Conservation (phyloP, 2,797 vertebrate genomes). For the Momotus momota region DNA sequence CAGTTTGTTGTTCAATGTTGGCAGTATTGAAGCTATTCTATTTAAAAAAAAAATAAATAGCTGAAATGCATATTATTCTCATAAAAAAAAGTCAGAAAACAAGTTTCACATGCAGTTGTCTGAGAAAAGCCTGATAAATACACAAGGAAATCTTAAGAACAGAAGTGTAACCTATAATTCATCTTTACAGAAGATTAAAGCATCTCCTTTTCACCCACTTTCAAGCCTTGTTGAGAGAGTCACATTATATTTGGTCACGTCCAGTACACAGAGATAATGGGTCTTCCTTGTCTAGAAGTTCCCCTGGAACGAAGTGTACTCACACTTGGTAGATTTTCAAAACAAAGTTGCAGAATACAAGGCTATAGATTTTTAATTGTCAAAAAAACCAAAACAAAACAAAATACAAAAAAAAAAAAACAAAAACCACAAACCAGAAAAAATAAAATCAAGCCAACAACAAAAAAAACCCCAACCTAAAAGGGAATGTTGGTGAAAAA, state of each 20-base stretch:
- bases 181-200: not conserved
- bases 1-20: not conserved
- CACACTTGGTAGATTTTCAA: not conserved
- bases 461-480: too few relatives aligned
- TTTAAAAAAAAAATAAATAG: not conserved
- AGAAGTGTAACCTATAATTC: not conserved
- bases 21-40: not conserved
- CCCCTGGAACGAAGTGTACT: not conserved
- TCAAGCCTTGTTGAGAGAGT: not conserved
- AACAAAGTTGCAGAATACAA: not conserved
- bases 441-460: too few relatives aligned
- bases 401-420: too few relatives aligned
- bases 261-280: not conserved
- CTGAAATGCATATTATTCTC: not conserved
- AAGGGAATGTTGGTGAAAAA: not conserved
- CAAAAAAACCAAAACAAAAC: too few relatives aligned
- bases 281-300: not conserved
- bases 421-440: too few relatives aligned
- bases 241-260: not conserved
- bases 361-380: not conserved
- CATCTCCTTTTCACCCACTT: not conserved
- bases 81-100: not conserved
- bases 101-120: not conserved
- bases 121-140: not conserved
- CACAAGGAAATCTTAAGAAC: not conserved